A percentile compares a stretch with the other conserved stretches of the same genome.
Evolutionary conservation across 2,888 invertebrate genomes (phyloP).

Genomic region (Argynnis bischoffii): DNA sequence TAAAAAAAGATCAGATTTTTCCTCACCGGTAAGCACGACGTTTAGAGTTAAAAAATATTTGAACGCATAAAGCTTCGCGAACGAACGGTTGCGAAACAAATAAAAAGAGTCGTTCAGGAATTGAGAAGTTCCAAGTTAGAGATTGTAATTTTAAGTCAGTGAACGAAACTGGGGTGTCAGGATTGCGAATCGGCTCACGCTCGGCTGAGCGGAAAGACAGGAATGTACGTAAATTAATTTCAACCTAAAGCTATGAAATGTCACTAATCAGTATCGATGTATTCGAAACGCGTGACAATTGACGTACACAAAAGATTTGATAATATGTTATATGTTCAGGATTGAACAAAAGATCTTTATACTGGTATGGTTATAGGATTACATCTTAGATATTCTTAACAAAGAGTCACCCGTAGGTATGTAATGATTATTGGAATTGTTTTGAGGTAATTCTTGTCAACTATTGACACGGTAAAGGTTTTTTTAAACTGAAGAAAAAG

Average conservation of each 20-base stretch:
- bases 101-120: conserved; percentile 50
- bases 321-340: not conserved
- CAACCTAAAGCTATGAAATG: conserved; percentile 44
- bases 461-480: too few species aligned
- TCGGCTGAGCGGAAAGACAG: conserved; percentile 69
- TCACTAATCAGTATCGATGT: conserved; percentile 45
- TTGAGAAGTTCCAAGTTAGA: conserved; percentile 55
- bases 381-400: too few species aligned
- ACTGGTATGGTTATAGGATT: not conserved
- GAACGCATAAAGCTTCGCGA: conserved; percentile 47
- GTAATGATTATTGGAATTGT: too few species aligned
- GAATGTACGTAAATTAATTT: conserved; percentile 77
- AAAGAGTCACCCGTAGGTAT: too few species aligned
- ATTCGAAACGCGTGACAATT: conserved; percentile 25
- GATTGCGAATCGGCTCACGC: conserved; percentile 73
- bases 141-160: conserved; percentile 68
- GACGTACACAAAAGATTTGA: conserved; percentile 12
- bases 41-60: conserved; percentile 44
- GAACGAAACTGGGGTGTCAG: conserved; percentile 66
- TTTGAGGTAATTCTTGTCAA: too few species aligned
- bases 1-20: conserved; percentile 46
- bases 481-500: too few species aligned
- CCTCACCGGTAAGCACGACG: conserved; percentile 43
- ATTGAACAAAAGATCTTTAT: not conserved
- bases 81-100: conserved; percentile 54